These are phyloP conservation scores for Falcunculus frontatus DNA, from an alignment of 2,113 vertebrate species.

Conservation along the genomic window DNA sequence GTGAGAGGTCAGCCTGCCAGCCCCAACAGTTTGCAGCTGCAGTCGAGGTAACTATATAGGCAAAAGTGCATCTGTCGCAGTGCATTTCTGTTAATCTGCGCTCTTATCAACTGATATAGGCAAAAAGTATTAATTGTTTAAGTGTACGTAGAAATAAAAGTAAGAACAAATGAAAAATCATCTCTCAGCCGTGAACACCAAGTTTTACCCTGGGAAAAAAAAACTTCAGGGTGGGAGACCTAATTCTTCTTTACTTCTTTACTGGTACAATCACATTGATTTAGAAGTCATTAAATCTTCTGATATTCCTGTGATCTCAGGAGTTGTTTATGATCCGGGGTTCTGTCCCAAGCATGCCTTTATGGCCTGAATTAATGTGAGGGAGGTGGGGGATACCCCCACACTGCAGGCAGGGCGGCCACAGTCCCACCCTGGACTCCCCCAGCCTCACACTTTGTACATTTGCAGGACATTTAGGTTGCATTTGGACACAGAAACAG, in stretches of 20 bases:
- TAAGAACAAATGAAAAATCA: background rate
- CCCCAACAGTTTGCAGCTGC: background rate
- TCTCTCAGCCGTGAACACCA: background rate
- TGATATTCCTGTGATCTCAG: background rate
- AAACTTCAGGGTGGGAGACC: background rate
- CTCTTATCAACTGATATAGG: background rate
- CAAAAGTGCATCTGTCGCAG: background rate
- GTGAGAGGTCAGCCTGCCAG: constrained; percentile 35
- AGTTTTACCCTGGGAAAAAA: background rate
- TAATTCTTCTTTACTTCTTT: background rate
- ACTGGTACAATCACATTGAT: background rate
- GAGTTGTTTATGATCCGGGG: background rate
- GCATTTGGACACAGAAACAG: background rate
- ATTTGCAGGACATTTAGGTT: background rate
- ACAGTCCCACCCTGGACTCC: background rate
- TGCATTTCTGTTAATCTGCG: background rate
- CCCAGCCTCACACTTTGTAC: background rate
- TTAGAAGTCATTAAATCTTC: background rate
- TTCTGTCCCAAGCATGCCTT: background rate
- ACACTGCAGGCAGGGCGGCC: background rate
- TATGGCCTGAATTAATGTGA: background rate
- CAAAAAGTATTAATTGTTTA: background rate
- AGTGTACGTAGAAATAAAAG: background rate
- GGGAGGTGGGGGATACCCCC: too few relatives aligned
- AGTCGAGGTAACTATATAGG: background rate